Base-by-base conservation (phyloP, 2,113 vertebrate species). In the Heterotilapia buettikoferi region DNA sequence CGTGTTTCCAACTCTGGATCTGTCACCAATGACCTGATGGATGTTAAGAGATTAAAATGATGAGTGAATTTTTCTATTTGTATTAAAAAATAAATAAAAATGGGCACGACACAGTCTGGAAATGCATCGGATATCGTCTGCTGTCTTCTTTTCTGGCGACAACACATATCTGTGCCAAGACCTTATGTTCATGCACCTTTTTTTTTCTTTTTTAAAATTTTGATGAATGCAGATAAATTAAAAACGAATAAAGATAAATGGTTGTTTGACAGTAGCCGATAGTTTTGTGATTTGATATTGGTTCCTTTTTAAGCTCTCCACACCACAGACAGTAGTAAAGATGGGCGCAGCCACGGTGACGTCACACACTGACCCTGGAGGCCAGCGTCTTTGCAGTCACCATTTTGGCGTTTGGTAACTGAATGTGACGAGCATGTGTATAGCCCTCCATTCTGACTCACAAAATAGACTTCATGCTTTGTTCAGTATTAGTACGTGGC, bases 341-440 rank as follows among this genome's bases (percentile, higher is more conserved):
- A 50, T 31, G 24, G 43, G 26, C 43, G 9, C 9, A 50, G 43
- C 43, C 43, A 31, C 6, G 3, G 21, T 6, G 24, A 76, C 1
- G 14, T 29, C 40, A 26, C 5, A 45, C 68, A 18, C 40, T 11
- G 68, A 47, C 13, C 0, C 68, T 0, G 6, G 14, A 3, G 68
- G 24, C 5, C 14, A 18, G 68, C 1, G 6, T 73, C 24, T 45
- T 29, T 18, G 21, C 13, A 1, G 1, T 73, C 13, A 2, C 24
- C 13, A 4, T 47, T 10, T 47, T 47, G 68, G 40, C 14, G 9
- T 29, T 76, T 76, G 43, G 40, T 47, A 73, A 45, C 21, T 0
- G 2, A 43, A 45, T 26, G 68, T 40, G n/a, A 40, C 4, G 19
- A 21, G 3, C 18, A 1, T 14, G 38, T 12, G 1, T 40, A 40